These are phyloP conservation scores for Drosophila malerkotliana DNA, from an alignment of 1,140 invertebrate genomes.

Conservation along the genomic window DNA sequence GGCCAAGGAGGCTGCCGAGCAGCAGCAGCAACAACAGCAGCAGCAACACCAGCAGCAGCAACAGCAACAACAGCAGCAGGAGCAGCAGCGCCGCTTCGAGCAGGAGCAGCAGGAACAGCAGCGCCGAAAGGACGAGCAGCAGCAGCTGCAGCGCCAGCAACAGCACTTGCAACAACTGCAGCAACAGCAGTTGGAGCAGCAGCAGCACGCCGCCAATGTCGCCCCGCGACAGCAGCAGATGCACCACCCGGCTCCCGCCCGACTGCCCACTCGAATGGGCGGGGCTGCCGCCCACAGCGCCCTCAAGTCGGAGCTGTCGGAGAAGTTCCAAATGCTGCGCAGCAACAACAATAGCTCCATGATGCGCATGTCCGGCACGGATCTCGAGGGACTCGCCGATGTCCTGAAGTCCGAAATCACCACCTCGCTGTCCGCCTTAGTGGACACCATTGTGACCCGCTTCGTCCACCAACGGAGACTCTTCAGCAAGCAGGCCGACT, in stretches of 20 bases:
- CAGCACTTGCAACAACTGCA: slow-evolving; percentile 80
- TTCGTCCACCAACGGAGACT: slow-evolving; percentile 92
- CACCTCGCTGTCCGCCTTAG: slow-evolving; percentile 91
- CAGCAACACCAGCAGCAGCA: slow-evolving; percentile 85
- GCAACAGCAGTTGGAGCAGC: slow-evolving; percentile 85
- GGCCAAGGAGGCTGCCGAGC: slow-evolving; percentile 87
- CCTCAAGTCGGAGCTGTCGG: slow-evolving; percentile 86
- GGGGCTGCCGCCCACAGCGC: slow-evolving; percentile 84
- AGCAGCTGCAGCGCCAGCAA: slow-evolving; percentile 85
- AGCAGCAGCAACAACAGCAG: slow-evolving; percentile 85
- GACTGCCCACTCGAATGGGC: slow-evolving; percentile 78
- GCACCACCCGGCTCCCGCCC: slow-evolving; percentile 69
- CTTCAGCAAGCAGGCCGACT: slow-evolving; percentile 90
- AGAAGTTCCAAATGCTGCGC: slow-evolving; percentile 88
- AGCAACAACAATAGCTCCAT: slow-evolving; percentile 86
- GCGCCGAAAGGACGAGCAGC: slow-evolving; percentile 85
- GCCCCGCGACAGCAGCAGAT: slow-evolving; percentile 81
- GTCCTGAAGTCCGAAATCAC: slow-evolving; percentile 95
- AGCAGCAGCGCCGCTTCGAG: slow-evolving; percentile 86
- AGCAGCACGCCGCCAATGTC: slow-evolving; percentile 85
- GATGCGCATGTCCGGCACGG: slow-evolving; percentile 88
- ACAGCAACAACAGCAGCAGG: slow-evolving; percentile 85
- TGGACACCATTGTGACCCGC: slow-evolving; percentile 93
- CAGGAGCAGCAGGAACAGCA: slow-evolving; percentile 85
- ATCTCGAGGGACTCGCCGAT: slow-evolving; percentile 94